Percentiles rank a stretch among this genome's conserved stretches.
phyloP scores from a whole-genome alignment of 2,797 vertebrate genomes.

The Hafferia zeledoni region DNA sequence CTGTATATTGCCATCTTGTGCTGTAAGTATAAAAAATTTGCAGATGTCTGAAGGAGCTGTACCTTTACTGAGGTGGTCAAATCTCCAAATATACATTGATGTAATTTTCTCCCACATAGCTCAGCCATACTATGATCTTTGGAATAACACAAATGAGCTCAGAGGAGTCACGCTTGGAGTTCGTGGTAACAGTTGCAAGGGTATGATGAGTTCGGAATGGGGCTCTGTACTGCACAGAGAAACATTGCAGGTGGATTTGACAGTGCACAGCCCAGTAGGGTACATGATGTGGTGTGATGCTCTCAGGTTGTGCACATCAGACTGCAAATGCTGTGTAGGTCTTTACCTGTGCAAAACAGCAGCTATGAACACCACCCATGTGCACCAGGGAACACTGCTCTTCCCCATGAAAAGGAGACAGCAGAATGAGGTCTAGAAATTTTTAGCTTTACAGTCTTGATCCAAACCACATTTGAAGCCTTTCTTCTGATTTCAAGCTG shows the following conservation, averaged over 20 bases:
- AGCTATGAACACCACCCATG: neutral
- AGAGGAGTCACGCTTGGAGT: neutral
- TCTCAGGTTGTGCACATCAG: neutral
- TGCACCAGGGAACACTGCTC: accelerated
- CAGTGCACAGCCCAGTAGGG: neutral
- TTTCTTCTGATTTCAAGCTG: neutral
- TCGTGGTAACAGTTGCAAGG: neutral
- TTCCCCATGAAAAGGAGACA: neutral
- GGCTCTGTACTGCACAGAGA: neutral
- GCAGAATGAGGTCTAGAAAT: neutral
- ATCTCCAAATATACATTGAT: neutral
- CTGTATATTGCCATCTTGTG: neutral
- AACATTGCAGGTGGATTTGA: neutral
- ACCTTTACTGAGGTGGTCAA: neutral
- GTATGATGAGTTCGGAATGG: accelerated
- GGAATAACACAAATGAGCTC: neutral
- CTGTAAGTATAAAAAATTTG: neutral
- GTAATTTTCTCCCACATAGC: neutral
- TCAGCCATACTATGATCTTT: neutral
- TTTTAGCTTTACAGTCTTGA: neutral
- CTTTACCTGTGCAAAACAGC: neutral
- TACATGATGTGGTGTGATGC: too few relatives aligned
- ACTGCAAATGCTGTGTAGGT: neutral
- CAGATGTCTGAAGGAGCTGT: neutral
- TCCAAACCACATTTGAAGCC: neutral